phyloP scores from a whole-genome alignment of 2,888 invertebrate genomes.

The Sesia bembeciformis region DNA sequence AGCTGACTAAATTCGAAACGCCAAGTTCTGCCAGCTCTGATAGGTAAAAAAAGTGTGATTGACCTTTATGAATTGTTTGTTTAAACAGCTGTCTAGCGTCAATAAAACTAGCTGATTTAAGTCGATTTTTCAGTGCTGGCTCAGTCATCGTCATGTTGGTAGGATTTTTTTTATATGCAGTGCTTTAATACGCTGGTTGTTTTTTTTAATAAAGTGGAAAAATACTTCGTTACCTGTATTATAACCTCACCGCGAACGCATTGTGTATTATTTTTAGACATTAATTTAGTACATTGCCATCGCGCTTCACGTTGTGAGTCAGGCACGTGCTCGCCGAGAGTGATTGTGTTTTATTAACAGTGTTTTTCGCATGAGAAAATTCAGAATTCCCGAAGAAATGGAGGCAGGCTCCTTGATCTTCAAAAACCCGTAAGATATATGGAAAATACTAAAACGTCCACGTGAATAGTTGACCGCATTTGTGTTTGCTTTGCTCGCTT shows the following conservation, averaged over 20 bases:
- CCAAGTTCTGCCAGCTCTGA: slow-evolving; percentile 94
- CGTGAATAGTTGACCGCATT: slow-evolving; percentile 30
- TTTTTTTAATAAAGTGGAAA: background rate
- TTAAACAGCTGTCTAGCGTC: slow-evolving; percentile 62
- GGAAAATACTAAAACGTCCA: slow-evolving; percentile 24
- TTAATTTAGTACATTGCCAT: slow-evolving; percentile 61
- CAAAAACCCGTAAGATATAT: slow-evolving; percentile 55
- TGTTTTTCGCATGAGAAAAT: slow-evolving; percentile 22
- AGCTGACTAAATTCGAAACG: slow-evolving; percentile 82
- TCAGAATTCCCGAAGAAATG: slow-evolving; percentile 33
- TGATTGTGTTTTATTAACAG: slow-evolving; percentile 24
- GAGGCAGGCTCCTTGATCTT: slow-evolving; percentile 46
- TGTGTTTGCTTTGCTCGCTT: slow-evolving; percentile 22
- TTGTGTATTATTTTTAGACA: slow-evolving; percentile 68
- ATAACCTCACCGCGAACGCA: slow-evolving; percentile 58
- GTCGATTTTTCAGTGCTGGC: slow-evolving; percentile 39
- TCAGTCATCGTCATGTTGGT: slow-evolving; percentile 33
- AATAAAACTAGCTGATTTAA: slow-evolving; percentile 34
- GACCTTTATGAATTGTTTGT: slow-evolving; percentile 53
- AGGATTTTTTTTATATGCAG: slow-evolving; percentile 29
- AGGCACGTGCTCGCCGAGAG: slow-evolving; percentile 45
- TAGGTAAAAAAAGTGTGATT: slow-evolving; percentile 78
- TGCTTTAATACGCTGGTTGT: slow-evolving; percentile 33
- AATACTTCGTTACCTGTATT: slow-evolving; percentile 24
- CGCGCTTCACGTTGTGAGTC: slow-evolving; percentile 35